Conservation (phyloP, 1,140 invertebrate species). For the Diabrotica virgifera region DNA sequence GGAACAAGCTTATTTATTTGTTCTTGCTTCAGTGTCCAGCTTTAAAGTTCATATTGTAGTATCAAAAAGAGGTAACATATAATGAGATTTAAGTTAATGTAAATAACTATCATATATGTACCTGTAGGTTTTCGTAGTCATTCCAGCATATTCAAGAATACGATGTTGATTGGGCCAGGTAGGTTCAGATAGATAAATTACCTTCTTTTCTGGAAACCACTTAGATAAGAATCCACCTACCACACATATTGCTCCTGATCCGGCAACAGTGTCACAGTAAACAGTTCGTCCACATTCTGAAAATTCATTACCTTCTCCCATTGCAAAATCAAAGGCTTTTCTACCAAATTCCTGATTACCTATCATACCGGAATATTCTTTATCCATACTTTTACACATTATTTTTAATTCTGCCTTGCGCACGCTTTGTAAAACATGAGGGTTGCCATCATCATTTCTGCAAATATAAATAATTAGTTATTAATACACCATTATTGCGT, state of each 20-base stretch:
- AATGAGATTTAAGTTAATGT: no score
- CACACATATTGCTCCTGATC: constrained; percentile 92
- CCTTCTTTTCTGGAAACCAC: constrained; percentile 81
- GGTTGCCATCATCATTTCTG: constrained; percentile 65
- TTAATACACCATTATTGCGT: no score
- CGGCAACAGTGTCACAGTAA: constrained; percentile 81
- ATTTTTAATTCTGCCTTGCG: constrained; percentile 60
- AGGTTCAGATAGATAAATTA: constrained; percentile 89
- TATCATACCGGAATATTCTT: constrained; percentile 93
- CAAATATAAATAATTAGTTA: neutral
- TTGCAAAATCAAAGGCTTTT: constrained; percentile 80
- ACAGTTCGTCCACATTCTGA: constrained; percentile 66
- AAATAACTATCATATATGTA: neutral
- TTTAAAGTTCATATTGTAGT: no score
- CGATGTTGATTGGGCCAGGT: constrained; percentile 98
- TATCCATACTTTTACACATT: constrained; percentile 71
- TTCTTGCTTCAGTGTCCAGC: no score
- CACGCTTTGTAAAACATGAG: constrained; percentile 88
- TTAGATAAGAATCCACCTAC: constrained; percentile 85
- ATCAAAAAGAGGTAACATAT: no score
- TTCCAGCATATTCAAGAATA: constrained; percentile 84
- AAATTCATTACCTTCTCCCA: constrained; percentile 77
- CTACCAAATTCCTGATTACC: constrained; percentile 79
- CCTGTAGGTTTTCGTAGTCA: neutral
- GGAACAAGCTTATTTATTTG: no score